Percentiles rank a stretch among this genome's conserved stretches.
phyloP scores from a whole-genome alignment of 2,797 vertebrate species.

The Amblyopsis hoosieri region DNA sequence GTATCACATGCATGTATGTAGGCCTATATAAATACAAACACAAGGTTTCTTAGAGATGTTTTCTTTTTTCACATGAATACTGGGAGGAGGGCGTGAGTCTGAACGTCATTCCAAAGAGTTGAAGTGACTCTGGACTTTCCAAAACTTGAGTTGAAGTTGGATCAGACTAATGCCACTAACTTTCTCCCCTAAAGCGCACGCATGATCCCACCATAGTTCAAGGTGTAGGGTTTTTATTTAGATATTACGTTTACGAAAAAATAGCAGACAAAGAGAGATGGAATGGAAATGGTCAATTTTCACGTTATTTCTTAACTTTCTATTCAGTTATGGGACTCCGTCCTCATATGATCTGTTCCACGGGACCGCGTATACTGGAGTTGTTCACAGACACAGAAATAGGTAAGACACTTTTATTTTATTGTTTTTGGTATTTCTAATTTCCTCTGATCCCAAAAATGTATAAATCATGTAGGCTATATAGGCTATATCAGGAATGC shows the following conservation, averaged over 20 bases:
- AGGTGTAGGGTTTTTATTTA: slow-evolving; percentile 30
- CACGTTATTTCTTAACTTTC: slow-evolving; percentile 65
- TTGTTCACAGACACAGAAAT: slow-evolving; percentile 70
- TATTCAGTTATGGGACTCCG: slow-evolving; percentile 59
- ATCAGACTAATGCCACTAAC: slow-evolving; percentile 49
- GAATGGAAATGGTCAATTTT: slow-evolving; percentile 60
- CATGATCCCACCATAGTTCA: slow-evolving; percentile 22
- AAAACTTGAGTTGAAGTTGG: slow-evolving; percentile 59
- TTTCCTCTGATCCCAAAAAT: not conserved
- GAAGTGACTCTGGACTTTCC: slow-evolving; percentile 64
- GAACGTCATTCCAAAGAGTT: slow-evolving; percentile 70
- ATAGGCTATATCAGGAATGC: not conserved
- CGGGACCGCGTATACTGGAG: slow-evolving; percentile 63
- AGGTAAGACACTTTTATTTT: slow-evolving; percentile 58
- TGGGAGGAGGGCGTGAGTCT: slow-evolving; percentile 63
- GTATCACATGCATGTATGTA: too few relatives aligned
- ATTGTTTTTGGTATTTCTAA: not conserved
- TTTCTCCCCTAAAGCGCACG: slow-evolving; percentile 25
- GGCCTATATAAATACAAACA: too few relatives aligned
- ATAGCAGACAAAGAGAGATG: slow-evolving; percentile 31
- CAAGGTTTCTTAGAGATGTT: not conserved
- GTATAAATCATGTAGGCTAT: not conserved
- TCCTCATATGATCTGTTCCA: slow-evolving; percentile 71
- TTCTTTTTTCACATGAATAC: slow-evolving; percentile 15
- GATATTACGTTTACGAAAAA: slow-evolving; percentile 41